A percentile compares a stretch with the other conserved stretches of the same genome.
These are phyloP conservation scores for Drosophila pseudotalamancana DNA, from an alignment of 2,888 invertebrate genomes.

Conservation along the genomic window DNA sequence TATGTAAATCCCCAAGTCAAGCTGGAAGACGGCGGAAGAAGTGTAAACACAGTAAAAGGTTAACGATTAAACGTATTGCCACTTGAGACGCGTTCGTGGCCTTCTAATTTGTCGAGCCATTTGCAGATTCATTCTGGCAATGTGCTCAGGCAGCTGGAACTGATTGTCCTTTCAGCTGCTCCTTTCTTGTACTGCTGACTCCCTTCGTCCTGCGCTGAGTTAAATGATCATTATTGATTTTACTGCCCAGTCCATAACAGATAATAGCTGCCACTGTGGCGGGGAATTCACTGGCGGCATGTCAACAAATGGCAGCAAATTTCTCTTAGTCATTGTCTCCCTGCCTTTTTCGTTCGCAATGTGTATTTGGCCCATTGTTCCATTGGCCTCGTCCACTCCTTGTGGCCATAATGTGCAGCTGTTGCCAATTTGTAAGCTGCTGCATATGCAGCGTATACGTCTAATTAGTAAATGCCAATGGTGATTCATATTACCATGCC, in stretches of 20 bases:
- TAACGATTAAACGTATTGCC: conserved; percentile 30
- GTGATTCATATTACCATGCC: conserved; percentile 53
- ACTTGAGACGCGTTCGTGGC: conserved; percentile 30
- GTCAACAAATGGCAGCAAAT: conserved; percentile 71
- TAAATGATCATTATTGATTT: conserved; percentile 74
- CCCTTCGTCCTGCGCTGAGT: conserved; percentile 26
- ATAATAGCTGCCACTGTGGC: conserved; percentile 21
- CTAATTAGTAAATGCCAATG: conserved; percentile 66
- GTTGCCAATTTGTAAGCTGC: conserved; percentile 36
- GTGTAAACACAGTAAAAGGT: conserved; percentile 17
- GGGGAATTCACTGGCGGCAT: conserved; percentile 39
- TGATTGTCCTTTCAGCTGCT: conserved; percentile 28
- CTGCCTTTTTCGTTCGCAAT: neutral
- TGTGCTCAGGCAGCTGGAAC: conserved; percentile 33
- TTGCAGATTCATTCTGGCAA: conserved; percentile 8
- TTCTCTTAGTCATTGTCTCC: conserved; percentile 43
- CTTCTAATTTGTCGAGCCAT: conserved; percentile 37
- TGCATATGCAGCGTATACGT: conserved; percentile 45
- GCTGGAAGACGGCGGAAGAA: neutral
- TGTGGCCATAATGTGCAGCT: conserved; percentile 43
- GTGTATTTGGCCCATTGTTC: conserved; percentile 1
- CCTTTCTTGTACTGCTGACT: neutral
- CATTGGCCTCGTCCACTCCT: neutral
- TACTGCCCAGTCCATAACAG: conserved; percentile 53
- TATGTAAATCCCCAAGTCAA: conserved; percentile 47